A percentile compares a stretch with the other conserved stretches of the same genome.
Conservation (phyloP, 2,888 invertebrate species). For the Erannis defoliaria region DNA sequence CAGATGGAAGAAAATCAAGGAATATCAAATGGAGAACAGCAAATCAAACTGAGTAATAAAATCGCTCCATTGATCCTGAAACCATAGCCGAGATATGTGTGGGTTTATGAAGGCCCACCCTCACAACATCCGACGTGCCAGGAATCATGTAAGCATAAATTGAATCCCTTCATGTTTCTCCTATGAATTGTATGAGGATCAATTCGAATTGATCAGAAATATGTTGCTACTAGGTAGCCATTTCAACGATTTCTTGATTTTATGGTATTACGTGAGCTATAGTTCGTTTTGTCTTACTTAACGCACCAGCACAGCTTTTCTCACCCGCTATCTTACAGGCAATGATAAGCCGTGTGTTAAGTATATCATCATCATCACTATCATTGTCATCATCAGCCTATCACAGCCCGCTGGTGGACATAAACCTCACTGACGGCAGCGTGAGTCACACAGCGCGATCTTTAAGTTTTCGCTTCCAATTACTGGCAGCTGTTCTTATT, state of each 20-base stretch:
- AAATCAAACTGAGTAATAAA: conserved; percentile 22
- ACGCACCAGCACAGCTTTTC: too few species aligned
- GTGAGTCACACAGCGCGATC: too few species aligned
- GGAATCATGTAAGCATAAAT: conserved; percentile 46
- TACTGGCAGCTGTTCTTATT: too few species aligned
- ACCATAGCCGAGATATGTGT: conserved; percentile 13
- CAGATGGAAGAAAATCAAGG: conserved; percentile 1
- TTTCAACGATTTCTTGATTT: background rate
- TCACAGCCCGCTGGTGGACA: too few species aligned
- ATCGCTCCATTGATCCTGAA: conserved; percentile 19
- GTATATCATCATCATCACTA: too few species aligned
- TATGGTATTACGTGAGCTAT: background rate
- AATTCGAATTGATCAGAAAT: background rate
- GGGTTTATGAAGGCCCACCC: conserved; percentile 41
- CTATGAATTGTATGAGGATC: background rate
- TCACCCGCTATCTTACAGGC: too few species aligned
- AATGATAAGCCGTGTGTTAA: too few species aligned
- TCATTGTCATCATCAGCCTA: too few species aligned
- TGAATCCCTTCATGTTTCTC: conserved; percentile 20
- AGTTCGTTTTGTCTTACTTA: too few species aligned
- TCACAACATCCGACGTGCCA: conserved; percentile 50
- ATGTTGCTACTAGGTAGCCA: background rate
- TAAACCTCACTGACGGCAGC: too few species aligned
- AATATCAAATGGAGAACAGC: conserved; percentile 2
- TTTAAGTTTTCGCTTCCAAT: too few species aligned